These are phyloP conservation scores for Scaptomyza pallida DNA, from an alignment of 1,140 invertebrate species.

Conservation along the genomic window DNA sequence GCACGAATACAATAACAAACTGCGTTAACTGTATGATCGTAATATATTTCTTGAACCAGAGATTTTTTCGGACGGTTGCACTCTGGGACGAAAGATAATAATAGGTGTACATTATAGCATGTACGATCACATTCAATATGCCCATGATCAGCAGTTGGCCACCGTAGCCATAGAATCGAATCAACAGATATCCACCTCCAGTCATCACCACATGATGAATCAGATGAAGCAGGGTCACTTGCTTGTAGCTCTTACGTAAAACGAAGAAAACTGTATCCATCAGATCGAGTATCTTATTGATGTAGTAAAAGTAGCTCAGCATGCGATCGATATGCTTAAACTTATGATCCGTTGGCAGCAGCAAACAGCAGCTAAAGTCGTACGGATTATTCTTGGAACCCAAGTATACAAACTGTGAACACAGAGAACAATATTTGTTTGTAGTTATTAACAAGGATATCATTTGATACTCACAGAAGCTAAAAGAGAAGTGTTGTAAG, in stretches of 20 bases:
- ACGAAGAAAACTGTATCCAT: slow-evolving; percentile 62
- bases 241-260: no score
- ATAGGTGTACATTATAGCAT: slow-evolving; percentile 91
- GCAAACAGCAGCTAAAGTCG: slow-evolving; percentile 28
- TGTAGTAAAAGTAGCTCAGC: slow-evolving; percentile 31
- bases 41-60: slow-evolving; percentile 93
- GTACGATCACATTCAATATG: slow-evolving; percentile 90
- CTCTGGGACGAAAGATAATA: slow-evolving; percentile 88
- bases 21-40: slow-evolving; percentile 91
- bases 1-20: slow-evolving; percentile 88
- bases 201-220: slow-evolving; percentile 85
- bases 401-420: no score
- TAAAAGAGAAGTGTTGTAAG: slow-evolving; percentile 38
- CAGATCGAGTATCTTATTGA: slow-evolving; percentile 61
- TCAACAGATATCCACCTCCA: slow-evolving; percentile 4
- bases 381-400: slow-evolving; percentile 24
- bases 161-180: slow-evolving; percentile 78
- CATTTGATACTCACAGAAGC: slow-evolving; percentile 29
- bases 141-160: slow-evolving; percentile 89
- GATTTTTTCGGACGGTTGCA: slow-evolving; percentile 87
- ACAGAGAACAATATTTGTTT: no score
- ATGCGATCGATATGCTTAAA: slow-evolving; percentile 37
- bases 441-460: no score
- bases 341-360: slow-evolving; percentile 44
- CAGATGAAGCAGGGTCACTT: slow-evolving; percentile 55